These are phyloP conservation scores for Caenorhabditis uteleia DNA, from an alignment of 2,888 invertebrate genomes.

Conservation along the genomic window DNA sequence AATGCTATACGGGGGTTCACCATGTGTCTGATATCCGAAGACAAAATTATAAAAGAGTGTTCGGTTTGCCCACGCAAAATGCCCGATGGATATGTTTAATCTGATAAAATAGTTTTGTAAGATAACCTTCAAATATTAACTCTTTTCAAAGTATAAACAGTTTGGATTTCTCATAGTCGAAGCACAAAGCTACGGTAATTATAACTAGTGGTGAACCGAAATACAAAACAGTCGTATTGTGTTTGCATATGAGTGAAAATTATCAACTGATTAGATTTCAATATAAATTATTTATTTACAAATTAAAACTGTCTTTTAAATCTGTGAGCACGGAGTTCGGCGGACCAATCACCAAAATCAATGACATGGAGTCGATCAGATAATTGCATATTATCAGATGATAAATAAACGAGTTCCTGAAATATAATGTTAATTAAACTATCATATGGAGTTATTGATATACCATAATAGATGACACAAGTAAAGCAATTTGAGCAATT, in stretches of 20 bases:
- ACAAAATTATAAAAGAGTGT: too few species aligned
- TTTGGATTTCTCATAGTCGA: too few species aligned
- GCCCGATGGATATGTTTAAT: too few species aligned
- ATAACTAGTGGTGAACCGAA: not conserved
- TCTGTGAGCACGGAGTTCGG: constrained; percentile 25
- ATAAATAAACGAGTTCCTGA: constrained; percentile 38
- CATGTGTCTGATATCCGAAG: too few species aligned
- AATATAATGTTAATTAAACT: constrained; percentile 1
- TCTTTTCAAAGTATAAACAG: too few species aligned
- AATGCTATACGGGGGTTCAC: too few species aligned
- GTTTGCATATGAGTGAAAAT: not conserved
- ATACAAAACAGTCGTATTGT: not conserved
- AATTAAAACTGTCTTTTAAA: constrained; percentile 34
- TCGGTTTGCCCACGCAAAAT: too few species aligned
- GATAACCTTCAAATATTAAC: too few species aligned
- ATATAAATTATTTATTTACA: not conserved
- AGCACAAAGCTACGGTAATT: too few species aligned
- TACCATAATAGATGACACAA: constrained; percentile 40
- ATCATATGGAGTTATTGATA: not conserved
- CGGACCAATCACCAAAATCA: constrained; percentile 35
- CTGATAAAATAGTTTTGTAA: too few species aligned
- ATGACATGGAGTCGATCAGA: constrained; percentile 42
- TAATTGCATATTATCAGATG: constrained; percentile 41
- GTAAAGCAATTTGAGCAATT: constrained; percentile 22
- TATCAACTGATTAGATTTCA: not conserved